Conservation (phyloP, 1,140 invertebrate species). For the Helicoverpa armigera region DNA sequence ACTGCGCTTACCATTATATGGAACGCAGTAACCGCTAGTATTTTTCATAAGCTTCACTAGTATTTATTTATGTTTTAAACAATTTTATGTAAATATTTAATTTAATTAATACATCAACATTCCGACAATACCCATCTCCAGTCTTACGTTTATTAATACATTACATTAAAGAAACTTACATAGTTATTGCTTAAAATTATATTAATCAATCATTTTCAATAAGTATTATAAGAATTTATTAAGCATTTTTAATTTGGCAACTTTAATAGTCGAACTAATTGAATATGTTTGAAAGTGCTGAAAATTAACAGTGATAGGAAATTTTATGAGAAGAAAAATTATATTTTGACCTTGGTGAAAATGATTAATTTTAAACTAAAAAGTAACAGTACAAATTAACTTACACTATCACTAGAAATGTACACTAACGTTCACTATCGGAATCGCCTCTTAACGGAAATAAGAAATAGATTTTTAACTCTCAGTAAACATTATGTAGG, state of each 20-base stretch:
- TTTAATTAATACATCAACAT: conserved; percentile 10
- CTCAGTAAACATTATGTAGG: not conserved
- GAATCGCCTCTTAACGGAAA: not conserved
- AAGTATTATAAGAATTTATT: conserved; percentile 18
- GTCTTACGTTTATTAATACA: conserved; percentile 37
- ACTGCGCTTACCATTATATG: too few relatives aligned
- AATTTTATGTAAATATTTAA: conserved; percentile 11
- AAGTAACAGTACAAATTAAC: not conserved
- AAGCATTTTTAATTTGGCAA: not conserved
- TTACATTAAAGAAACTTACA: not conserved
- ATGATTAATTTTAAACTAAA: conserved; percentile 37
- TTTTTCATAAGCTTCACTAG: too few relatives aligned
- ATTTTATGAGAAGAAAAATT: too few relatives aligned
- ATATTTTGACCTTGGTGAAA: conserved; percentile 20
- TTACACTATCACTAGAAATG: not conserved
- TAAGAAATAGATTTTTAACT: not conserved
- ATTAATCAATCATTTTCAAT: conserved; percentile 49
- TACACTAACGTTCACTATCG: not conserved
- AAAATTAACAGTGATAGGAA: too few relatives aligned
- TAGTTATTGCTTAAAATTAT: conserved; percentile 31
- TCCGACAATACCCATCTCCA: conserved; percentile 32
- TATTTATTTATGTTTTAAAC: not conserved
- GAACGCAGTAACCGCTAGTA: too few relatives aligned
- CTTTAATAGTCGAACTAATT: not conserved
- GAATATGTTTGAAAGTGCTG: too few relatives aligned